Base-by-base conservation (phyloP, 2,888 invertebrate species). In the Drosophila eohydei region DNA sequence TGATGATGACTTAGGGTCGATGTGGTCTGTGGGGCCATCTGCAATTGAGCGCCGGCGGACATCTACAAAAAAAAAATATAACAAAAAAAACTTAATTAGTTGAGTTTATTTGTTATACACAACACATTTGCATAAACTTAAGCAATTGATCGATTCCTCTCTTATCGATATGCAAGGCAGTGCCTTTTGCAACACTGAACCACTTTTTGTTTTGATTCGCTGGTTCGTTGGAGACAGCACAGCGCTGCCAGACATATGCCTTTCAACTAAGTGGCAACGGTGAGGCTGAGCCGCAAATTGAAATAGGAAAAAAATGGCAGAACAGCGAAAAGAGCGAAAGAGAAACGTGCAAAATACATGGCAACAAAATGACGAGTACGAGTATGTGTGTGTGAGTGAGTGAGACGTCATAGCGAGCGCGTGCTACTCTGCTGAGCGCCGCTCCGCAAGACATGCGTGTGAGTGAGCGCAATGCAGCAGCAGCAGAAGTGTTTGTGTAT, bases 41-140 rank as follows among this genome's bases (percentile, higher is more conserved):
- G 97, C 96, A 97, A 96, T 96, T 97, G 97, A 95, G 97, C 96
- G 95, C 97, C 97, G 95, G 97, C 97, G 95, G 97, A 97, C 97
- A 97, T 97, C 97, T 97, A 95, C 91, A 90, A 21, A 44, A 30
- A 52, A 46, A 60, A 59, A 32, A 48, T 8, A 48, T 2, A 36
- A 50, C 8, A 32, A 67, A 46, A 36, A 62, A 60, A 32, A 46
- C 14, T 2, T 36, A 28, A 44, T 78, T 64, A 38, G 28, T 28
- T 46, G 28, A 12, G 14, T 28, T 21, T 2, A 34, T 62, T 16
- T 34, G 3, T 56, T n/a, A n/a, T 43, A 43, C 52, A 40, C 7
- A 61, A 48, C 8, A 48, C 16, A 43, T 44, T 30, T 50, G 9
- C 38, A 32, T 43, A 34, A 16, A 34, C 3, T 46, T 7, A 26